Base-by-base conservation (phyloP, 2,888 invertebrate species). In the Atethmia centrago region DNA sequence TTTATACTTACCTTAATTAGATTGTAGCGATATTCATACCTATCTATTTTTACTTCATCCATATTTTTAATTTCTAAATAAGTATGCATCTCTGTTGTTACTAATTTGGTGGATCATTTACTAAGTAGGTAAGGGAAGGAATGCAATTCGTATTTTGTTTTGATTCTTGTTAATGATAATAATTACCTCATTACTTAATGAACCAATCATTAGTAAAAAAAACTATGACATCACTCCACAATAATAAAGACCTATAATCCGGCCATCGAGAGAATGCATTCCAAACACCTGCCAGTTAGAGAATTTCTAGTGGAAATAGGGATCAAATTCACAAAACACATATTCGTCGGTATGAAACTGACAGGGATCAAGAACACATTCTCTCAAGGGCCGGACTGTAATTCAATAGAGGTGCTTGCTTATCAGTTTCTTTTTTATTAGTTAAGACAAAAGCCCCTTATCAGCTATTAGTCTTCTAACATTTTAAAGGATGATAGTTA, bases 401-500 rank as follows among this genome's bases (percentile, higher is more conserved):
- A 45, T 36, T 21, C 10, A 45, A 25, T 9, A 51, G 19, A 12
- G 7, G 21, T 56, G 12, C 10, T 31, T 58, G 12, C 10, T 28
- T n/a, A 36, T 5, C 14, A 40, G 28, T 31, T 45, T 69, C 0
- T 36, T 61, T 74, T n/a, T 3, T 64, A 42, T n/a, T 31, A 40
- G 3, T 25, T 49, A 42, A 21, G 16, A 31, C 16, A 49, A 67
- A 51, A 40, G 10, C 0, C 19, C 8, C 68, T 19, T 45, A 67
- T 58, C 68, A 59, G 36, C 16, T 42, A 19, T 21, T 66, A 28
- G n/a, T 25, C 12, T 64, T 31, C 9, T 67, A 51, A 58, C 0
- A n/a, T 59, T 77, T 67, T 67, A 1, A 49, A 49, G 9, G 21
- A 42, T 71, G 5, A 77, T 19, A 8, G 7, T 21, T 19, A 28